These are phyloP conservation scores for Eueremaeus valkanovi DNA, from an alignment of 2,888 invertebrate species.

Conservation along the genomic window DNA sequence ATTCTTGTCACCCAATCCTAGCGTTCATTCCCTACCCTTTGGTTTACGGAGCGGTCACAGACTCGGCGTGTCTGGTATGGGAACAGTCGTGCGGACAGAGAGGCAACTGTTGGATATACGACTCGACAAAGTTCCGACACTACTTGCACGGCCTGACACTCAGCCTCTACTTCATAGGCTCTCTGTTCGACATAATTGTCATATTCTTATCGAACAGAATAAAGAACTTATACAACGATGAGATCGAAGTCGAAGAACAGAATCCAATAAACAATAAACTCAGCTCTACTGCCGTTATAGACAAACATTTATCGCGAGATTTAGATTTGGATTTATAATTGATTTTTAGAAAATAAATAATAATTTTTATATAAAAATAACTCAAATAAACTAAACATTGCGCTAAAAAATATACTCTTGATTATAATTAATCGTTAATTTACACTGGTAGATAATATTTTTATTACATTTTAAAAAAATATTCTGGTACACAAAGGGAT, in stretches of 20 bases:
- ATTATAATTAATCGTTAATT: no score
- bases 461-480: no score
- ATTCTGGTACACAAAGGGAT: background rate
- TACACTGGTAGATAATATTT: no score
- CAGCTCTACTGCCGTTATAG: background rate
- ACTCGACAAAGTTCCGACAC: constrained; percentile 60
- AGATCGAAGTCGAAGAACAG: constrained; percentile 9
- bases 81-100: constrained; percentile 59
- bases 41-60: constrained; percentile 66
- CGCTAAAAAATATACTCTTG: no score
- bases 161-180: constrained; percentile 58
- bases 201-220: constrained; percentile 49
- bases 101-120: constrained; percentile 66
- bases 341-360: no score
- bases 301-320: background rate
- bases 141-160: constrained; percentile 59
- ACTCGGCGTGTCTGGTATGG: constrained; percentile 66
- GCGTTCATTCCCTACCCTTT: constrained; percentile 65
- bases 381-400: no score
- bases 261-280: background rate
- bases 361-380: no score
- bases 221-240: constrained; percentile 44
- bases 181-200: constrained; percentile 60
- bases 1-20: background rate
- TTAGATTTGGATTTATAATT: background rate